phyloP scores from a whole-genome alignment of 2,797 vertebrate genomes.

The Somateria mollissima region DNA sequence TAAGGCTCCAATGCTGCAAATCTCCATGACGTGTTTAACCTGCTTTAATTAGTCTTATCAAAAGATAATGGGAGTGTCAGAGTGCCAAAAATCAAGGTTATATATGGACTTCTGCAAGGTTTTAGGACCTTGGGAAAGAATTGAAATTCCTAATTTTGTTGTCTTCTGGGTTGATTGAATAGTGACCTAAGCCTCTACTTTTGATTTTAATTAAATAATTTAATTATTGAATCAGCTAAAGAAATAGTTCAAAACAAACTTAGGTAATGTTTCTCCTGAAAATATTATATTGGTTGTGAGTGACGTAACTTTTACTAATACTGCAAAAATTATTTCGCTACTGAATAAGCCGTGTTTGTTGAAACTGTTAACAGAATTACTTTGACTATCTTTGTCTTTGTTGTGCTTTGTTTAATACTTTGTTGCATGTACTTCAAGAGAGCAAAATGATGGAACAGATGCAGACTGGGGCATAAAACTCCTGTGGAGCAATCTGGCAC shows the following conservation, averaged over 20 bases:
- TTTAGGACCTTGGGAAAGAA: constrained; percentile 5
- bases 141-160: not conserved
- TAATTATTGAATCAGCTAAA: not conserved
- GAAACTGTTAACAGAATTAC: not conserved
- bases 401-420: constrained; percentile 10
- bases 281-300: not conserved
- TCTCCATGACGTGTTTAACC: not conserved
- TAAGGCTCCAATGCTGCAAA: not conserved
- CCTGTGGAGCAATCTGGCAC: not conserved
- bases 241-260: not conserved
- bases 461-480: not conserved
- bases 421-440: constrained; percentile 9
- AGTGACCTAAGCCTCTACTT: not conserved
- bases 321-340: no score
- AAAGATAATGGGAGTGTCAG: not conserved
- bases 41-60: not conserved
- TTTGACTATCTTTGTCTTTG: not conserved
- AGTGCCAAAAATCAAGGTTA: not conserved
- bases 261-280: not conserved
- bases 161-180: not conserved
- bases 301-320: not conserved
- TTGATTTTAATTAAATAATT: not conserved
- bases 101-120: not conserved
- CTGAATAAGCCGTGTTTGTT: not conserved
- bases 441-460: constrained; percentile 18